phyloP scores from a whole-genome alignment of 2,888 invertebrate genomes.

The Lutraria lutraria region DNA sequence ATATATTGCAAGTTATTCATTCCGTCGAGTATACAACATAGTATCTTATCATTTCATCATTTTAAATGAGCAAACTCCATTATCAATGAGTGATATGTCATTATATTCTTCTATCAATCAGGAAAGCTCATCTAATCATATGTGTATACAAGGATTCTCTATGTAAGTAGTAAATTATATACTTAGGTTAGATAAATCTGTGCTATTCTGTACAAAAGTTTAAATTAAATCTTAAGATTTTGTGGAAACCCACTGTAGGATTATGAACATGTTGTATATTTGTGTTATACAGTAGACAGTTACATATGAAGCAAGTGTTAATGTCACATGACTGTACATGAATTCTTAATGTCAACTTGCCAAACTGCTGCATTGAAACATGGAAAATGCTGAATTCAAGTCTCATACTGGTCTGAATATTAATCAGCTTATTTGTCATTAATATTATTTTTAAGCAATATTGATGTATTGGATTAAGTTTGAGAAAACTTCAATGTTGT shows the following conservation, averaged over 20 bases:
- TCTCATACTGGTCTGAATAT: too few relatives aligned
- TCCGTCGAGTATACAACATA: not conserved
- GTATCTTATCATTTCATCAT: not conserved
- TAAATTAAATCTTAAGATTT: not conserved
- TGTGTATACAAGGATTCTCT: not conserved
- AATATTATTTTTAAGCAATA: too few relatives aligned
- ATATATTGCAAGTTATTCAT: constrained; percentile 11
- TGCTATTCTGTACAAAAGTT: not conserved
- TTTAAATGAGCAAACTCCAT: not conserved
- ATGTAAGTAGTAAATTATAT: not conserved
- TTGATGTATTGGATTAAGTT: not conserved
- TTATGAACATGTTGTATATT: too few relatives aligned
- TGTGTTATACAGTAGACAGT: too few relatives aligned
- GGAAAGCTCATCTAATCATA: not conserved
- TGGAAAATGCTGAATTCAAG: too few relatives aligned
- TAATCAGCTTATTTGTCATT: too few relatives aligned
- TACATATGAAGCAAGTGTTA: too few relatives aligned
- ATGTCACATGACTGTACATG: too few relatives aligned
- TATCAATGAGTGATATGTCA: not conserved
- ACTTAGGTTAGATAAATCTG: not conserved
- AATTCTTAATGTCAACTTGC: too few relatives aligned
- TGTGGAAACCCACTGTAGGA: too few relatives aligned
- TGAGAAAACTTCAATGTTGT: not conserved
- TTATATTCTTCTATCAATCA: not conserved
- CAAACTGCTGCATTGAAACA: too few relatives aligned